Evolutionary conservation across 2,113 vertebrate genomes (phyloP).

Genomic region (Glaucidium brasilianum): DNA sequence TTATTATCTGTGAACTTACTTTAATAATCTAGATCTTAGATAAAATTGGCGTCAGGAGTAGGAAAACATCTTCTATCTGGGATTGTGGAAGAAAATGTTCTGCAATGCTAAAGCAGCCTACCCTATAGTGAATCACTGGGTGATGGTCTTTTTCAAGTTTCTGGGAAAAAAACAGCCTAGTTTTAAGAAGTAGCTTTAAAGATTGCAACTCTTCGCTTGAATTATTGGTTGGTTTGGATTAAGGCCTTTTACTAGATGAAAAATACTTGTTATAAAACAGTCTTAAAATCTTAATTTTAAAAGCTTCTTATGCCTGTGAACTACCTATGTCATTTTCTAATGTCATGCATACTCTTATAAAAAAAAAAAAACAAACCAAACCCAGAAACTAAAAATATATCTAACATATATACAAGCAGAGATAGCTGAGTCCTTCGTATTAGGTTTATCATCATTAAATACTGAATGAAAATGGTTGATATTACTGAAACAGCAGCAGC

Average conservation of each 20-base stretch:
- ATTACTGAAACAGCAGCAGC: background rate
- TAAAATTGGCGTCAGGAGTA: background rate
- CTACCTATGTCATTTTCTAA: background rate
- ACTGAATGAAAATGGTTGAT: background rate
- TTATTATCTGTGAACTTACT: too few species aligned
- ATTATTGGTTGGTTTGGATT: slow-evolving; percentile 5
- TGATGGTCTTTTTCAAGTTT: background rate
- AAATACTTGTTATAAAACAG: slow-evolving; percentile 12
- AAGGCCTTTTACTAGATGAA: slow-evolving; percentile 22
- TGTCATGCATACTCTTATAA: background rate
- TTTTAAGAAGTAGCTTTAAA: slow-evolving; percentile 6
- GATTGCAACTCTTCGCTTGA: background rate
- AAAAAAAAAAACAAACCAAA: background rate
- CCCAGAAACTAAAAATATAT: background rate
- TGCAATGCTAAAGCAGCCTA: background rate
- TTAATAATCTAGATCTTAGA: background rate
- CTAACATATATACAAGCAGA: background rate
- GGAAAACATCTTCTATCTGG: background rate
- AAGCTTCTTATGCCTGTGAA: slow-evolving; percentile 13
- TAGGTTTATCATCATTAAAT: background rate
- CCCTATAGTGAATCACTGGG: background rate
- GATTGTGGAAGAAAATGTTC: background rate
- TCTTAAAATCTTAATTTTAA: background rate
- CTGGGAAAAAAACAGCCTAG: background rate
- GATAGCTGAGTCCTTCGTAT: background rate